Evolutionary conservation across 2,113 vertebrate genomes (phyloP).

Genomic region (Megaleporinus macrocephalus): DNA sequence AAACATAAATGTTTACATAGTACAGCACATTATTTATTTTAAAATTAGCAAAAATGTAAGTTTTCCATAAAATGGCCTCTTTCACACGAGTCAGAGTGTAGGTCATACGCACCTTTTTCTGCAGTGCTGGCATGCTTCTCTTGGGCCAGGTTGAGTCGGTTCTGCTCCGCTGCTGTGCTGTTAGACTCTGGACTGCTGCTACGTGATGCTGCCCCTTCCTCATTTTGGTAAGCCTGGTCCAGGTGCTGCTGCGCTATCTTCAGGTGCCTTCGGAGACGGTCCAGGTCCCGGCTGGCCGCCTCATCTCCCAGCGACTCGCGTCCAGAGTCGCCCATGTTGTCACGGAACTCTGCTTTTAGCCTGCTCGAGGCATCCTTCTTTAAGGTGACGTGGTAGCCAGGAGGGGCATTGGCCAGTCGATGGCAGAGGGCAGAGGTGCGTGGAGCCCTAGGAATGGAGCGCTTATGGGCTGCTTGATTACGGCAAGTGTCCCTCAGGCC

Average conservation of each 20-base stretch:
- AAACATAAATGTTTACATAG: too few species aligned
- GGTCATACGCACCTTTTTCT: constrained; percentile 73
- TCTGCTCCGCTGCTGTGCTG: constrained; percentile 81
- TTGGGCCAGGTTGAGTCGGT: constrained; percentile 86
- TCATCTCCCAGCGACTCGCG: constrained; percentile 72
- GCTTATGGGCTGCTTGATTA: constrained; percentile 29
- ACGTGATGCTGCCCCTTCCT: constrained; percentile 71
- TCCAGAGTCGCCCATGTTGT: constrained; percentile 65
- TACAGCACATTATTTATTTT: too few species aligned
- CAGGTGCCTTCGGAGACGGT: constrained; percentile 81
- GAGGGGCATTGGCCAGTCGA: constrained; percentile 69
- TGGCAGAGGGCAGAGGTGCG: constrained; percentile 38
- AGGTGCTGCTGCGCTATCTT: constrained; percentile 87
- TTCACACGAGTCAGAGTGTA: neutral
- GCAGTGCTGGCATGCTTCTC: constrained; percentile 79
- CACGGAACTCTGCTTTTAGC: constrained; percentile 70
- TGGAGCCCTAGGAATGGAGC: constrained; percentile 59
- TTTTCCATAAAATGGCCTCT: neutral
- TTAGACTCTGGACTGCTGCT: constrained; percentile 87
- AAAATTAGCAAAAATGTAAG: neutral
- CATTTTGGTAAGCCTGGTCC: constrained; percentile 82
- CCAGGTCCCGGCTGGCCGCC: constrained; percentile 70
- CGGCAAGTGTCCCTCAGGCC: constrained; percentile 81
- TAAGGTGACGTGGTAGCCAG: constrained; percentile 82
- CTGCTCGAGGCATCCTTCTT: constrained; percentile 72